A percentile compares a stretch with the other conserved stretches of the same genome.
These are phyloP conservation scores for Dreissena polymorpha DNA, from an alignment of 1,140 invertebrate species.

Conservation along the genomic window DNA sequence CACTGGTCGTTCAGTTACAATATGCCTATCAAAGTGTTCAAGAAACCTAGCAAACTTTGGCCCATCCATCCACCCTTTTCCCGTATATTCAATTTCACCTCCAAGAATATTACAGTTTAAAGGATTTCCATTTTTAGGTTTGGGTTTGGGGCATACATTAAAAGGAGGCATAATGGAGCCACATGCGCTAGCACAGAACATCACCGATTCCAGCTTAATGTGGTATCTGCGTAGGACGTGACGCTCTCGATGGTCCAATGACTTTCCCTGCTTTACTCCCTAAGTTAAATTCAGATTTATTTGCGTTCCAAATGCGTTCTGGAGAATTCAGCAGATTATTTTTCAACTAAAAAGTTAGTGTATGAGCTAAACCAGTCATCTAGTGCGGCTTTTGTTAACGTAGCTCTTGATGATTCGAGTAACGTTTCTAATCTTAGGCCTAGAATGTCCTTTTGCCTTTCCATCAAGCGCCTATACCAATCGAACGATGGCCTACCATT, in stretches of 20 bases:
- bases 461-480: too few relatives aligned
- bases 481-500: too few relatives aligned
- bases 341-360: slow-evolving; percentile 15
- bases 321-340: slow-evolving; percentile 26
- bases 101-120: slow-evolving; percentile 18
- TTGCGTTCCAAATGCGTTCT: slow-evolving; percentile 41
- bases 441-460: too few relatives aligned
- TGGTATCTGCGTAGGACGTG: slow-evolving; percentile 16
- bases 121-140: slow-evolving; percentile 15
- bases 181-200: slow-evolving; percentile 21
- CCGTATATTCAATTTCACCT: slow-evolving; percentile 23
- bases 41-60: slow-evolving; percentile 23
- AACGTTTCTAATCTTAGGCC: too few relatives aligned
- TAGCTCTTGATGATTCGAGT: too few relatives aligned
- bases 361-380: too few relatives aligned
- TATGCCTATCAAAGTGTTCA: too few relatives aligned
- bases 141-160: slow-evolving; percentile 16
- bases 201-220: slow-evolving; percentile 14
- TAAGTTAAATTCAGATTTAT: slow-evolving; percentile 33
- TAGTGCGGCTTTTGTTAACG: too few relatives aligned
- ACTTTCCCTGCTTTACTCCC: slow-evolving; percentile 24
- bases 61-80: slow-evolving; percentile 49
- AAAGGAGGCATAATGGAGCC: slow-evolving; percentile 42
- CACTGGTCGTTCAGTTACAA: too few relatives aligned
- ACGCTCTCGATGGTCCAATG: slow-evolving; percentile 6